phyloP scores from a whole-genome alignment of 1,140 invertebrate genomes.

The Bombus impatiens region DNA sequence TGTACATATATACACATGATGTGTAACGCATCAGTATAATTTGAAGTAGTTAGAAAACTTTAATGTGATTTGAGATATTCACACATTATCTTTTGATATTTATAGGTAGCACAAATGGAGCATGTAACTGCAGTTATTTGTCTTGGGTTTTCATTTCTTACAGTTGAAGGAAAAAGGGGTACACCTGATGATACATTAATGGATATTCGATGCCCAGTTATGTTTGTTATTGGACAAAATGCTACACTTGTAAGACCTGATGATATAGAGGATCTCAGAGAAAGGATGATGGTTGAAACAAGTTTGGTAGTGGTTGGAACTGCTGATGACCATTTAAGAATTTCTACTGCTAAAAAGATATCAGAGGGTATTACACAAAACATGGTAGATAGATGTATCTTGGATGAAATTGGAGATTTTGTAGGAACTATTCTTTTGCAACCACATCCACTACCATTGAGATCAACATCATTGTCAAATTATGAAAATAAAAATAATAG shows the following conservation, averaged over 20 bases:
- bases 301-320: constrained; percentile 91
- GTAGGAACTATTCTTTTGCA: constrained; percentile 84
- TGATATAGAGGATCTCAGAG: constrained; percentile 90
- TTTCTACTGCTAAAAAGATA: constrained; percentile 88
- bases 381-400: constrained; percentile 91
- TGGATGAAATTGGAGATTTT: constrained; percentile 87
- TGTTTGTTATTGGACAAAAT: constrained; percentile 92
- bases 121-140: constrained; percentile 90
- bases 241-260: constrained; percentile 86
- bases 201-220: constrained; percentile 88
- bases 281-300: constrained; percentile 89
- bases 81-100: constrained; percentile 27
- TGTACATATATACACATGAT: not conserved
- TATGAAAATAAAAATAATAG: constrained; percentile 68
- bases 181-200: constrained; percentile 90
- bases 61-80: not conserved
- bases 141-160: constrained; percentile 91
- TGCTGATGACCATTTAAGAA: constrained; percentile 89
- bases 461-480: constrained; percentile 74
- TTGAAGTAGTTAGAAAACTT: not conserved
- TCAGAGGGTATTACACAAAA: constrained; percentile 90
- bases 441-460: constrained; percentile 84
- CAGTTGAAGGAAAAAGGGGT: constrained; percentile 89
- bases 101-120: constrained; percentile 84
- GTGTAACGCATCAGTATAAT: not conserved